phyloP scores from a whole-genome alignment of 2,888 invertebrate genomes.

The Phorcus lineatus region DNA sequence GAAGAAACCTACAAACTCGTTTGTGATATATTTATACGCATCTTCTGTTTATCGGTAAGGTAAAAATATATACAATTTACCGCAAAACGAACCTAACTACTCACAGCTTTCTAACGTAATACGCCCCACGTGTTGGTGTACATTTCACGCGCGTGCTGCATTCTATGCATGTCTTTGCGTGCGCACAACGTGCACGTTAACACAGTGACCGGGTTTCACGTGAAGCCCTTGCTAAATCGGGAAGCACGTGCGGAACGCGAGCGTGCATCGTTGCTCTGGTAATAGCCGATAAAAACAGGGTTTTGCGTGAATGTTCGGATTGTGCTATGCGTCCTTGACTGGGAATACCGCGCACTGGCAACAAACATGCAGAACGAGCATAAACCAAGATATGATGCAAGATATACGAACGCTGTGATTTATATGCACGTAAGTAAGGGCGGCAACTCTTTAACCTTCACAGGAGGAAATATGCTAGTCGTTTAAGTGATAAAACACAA shows the following conservation, averaged over 20 bases:
- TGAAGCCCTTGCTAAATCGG: background rate
- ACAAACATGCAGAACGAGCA: background rate
- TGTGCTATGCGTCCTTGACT: background rate
- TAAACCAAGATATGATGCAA: background rate
- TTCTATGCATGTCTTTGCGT: background rate
- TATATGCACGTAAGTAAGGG: no score
- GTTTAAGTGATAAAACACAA: no score
- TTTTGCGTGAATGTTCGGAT: background rate
- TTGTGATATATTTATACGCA: no score
- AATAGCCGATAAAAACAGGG: background rate
- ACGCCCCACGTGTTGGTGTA: background rate
- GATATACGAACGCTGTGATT: background rate
- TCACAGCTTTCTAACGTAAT: background rate
- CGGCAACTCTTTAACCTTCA: no score
- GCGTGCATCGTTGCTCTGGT: background rate
- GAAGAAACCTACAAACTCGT: no score
- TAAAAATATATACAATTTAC: no score
- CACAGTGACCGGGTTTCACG: slow-evolving; percentile 6
- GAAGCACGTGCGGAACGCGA: background rate
- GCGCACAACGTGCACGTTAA: background rate
- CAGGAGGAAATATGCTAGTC: no score
- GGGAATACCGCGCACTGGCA: background rate
- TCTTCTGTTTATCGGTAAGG: no score
- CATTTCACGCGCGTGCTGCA: background rate
- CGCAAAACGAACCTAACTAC: no score